phyloP scores from a whole-genome alignment of 2,888 invertebrate genomes.

The Volucella bombylans region DNA sequence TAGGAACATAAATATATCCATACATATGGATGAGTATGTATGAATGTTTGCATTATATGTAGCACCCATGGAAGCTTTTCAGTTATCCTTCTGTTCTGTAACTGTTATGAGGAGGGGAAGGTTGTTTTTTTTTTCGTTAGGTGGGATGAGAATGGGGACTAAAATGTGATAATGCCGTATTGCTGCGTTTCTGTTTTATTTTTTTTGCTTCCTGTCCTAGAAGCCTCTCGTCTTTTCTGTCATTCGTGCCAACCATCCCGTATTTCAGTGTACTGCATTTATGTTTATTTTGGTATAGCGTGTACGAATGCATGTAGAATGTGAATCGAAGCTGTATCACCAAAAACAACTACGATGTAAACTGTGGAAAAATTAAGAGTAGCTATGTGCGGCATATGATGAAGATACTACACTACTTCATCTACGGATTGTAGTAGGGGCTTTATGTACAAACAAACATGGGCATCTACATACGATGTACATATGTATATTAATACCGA shows the following conservation, averaged over 20 bases:
- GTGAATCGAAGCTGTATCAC: constrained; percentile 30
- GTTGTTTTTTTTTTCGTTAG: not conserved
- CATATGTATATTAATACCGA: constrained; percentile 3
- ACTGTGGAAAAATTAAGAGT: constrained; percentile 71
- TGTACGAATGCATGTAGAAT: constrained; percentile 5
- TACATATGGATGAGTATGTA: no score
- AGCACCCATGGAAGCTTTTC: constrained; percentile 68
- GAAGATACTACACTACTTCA: constrained; percentile 61
- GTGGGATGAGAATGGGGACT: constrained; percentile 5
- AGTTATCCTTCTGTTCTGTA: constrained; percentile 66
- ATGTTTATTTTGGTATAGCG: constrained; percentile 66
- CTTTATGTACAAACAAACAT: constrained; percentile 5
- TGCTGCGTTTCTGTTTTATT: constrained; percentile 57
- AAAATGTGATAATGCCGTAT: constrained; percentile 35
- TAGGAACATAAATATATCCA: no score
- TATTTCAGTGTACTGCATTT: constrained; percentile 54
- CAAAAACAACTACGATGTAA: constrained; percentile 53
- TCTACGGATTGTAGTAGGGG: constrained; percentile 47
- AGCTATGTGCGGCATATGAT: constrained; percentile 66
- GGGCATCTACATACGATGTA: constrained; percentile 18
- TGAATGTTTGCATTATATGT: not conserved
- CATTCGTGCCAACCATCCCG: constrained; percentile 42
- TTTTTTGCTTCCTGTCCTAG: constrained; percentile 27
- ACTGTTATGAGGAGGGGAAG: constrained; percentile 31
- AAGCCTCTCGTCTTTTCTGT: constrained; percentile 41